These are phyloP conservation scores for Atractosteus spatula DNA, from an alignment of 2,113 vertebrate species.

Conservation along the genomic window DNA sequence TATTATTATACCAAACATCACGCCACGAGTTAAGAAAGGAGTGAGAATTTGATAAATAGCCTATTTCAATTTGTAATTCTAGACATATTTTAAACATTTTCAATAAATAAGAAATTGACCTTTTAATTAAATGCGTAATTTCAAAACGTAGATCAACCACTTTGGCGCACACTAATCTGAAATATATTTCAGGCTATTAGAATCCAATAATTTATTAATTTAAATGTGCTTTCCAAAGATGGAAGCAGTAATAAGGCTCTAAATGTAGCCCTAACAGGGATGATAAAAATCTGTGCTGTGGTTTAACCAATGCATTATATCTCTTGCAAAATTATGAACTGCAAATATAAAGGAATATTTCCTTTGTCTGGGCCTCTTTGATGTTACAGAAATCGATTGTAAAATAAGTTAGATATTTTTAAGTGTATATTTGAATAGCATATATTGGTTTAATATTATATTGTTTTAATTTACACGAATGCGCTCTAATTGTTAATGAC, in stretches of 20 bases:
- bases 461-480: no score
- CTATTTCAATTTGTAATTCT: slow-evolving; percentile 77
- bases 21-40: slow-evolving; percentile 79
- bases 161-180: slow-evolving; percentile 27
- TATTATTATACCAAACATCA: slow-evolving; percentile 78
- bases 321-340: no score
- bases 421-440: no score
- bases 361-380: no score
- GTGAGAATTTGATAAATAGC: slow-evolving; percentile 85
- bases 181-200: slow-evolving; percentile 34
- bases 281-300: not conserved
- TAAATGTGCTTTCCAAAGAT: slow-evolving; percentile 26
- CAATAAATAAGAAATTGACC: slow-evolving; percentile 64
- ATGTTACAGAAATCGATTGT: no score
- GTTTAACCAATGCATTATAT: no score
- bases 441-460: no score
- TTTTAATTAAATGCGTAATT: slow-evolving; percentile 37
- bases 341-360: no score
- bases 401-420: no score
- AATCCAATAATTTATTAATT: slow-evolving; percentile 34
- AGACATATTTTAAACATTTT: slow-evolving; percentile 65
- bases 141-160: slow-evolving; percentile 31
- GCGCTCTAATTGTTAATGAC: no score
- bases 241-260: not conserved
- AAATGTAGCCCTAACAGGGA: not conserved